Percentiles rank a stretch among this genome's conserved stretches.
Conservation (phyloP, 2,113 vertebrate genomes). For the Neotoma lepida region DNA sequence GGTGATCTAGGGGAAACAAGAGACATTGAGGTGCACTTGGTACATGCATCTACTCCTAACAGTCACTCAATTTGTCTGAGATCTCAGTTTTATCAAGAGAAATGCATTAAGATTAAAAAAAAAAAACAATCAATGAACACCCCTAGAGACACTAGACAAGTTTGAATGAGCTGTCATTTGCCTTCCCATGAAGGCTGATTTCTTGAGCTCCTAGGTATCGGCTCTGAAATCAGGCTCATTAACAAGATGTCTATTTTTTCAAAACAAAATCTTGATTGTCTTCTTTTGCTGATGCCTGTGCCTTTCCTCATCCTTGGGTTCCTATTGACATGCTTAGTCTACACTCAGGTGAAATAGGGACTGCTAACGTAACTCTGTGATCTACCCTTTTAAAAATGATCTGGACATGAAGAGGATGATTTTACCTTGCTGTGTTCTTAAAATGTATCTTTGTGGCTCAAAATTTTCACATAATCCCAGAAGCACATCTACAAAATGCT, state of each 20-base stretch:
- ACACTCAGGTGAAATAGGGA: constrained; percentile 37
- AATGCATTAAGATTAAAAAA: background rate
- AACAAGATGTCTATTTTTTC: constrained; percentile 53
- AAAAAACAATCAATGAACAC: background rate
- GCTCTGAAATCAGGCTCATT: constrained; percentile 68
- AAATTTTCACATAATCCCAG: constrained; percentile 30
- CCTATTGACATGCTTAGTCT: constrained; percentile 58
- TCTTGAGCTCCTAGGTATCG: constrained; percentile 21
- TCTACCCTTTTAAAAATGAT: constrained; percentile 48
- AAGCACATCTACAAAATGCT: background rate
- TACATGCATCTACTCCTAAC: background rate
- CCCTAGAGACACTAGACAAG: background rate
- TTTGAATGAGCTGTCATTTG: background rate
- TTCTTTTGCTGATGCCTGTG: background rate
- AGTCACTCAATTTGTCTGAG: constrained; percentile 10
- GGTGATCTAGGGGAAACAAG: background rate
- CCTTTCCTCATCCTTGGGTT: constrained; percentile 20
- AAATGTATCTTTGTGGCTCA: constrained; percentile 36
- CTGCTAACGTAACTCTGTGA: constrained; percentile 7
- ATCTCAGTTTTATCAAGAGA: constrained; percentile 8
- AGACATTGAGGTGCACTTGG: background rate
- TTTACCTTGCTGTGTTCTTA: constrained; percentile 55
- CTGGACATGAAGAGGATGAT: background rate
- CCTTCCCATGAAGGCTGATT: constrained; percentile 43
- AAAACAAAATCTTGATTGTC: constrained; percentile 54